These are phyloP conservation scores for Teinopalpus imperialis DNA, from an alignment of 2,888 invertebrate species.

Conservation along the genomic window DNA sequence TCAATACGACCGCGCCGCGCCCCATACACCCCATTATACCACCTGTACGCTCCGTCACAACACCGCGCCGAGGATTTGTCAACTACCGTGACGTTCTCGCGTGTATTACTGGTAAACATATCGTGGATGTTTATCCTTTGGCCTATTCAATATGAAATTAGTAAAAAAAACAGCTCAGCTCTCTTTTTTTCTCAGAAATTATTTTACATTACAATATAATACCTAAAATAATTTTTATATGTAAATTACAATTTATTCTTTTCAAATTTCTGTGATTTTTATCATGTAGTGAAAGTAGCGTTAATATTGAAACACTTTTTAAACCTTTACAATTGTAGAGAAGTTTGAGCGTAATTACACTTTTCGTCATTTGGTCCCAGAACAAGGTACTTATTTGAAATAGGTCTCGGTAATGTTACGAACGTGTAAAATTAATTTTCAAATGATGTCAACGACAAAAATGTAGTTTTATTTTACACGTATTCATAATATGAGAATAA, in stretches of 20 bases:
- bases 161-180: no score
- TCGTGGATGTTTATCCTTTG: neutral
- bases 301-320: neutral
- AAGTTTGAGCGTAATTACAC: constrained; percentile 6
- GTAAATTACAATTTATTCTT: no score
- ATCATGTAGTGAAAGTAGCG: no score
- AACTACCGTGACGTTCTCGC: constrained; percentile 29
- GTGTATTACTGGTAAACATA: constrained; percentile 34
- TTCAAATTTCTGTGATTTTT: no score
- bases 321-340: neutral
- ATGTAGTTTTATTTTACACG: neutral
- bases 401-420: constrained; percentile 7
- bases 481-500: no score
- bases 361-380: neutral
- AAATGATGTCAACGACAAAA: constrained; percentile 13
- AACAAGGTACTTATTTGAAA: constrained; percentile 16
- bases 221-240: no score
- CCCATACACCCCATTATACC: constrained; percentile 65
- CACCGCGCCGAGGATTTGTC: constrained; percentile 60
- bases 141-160: no score
- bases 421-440: constrained; percentile 2
- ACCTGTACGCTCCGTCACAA: constrained; percentile 78
- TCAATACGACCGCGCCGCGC: constrained; percentile 55
- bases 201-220: no score
- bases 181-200: no score